Evolutionary conservation across 2,113 vertebrate species (phyloP), one percentile per base, ranked within the genome.

Genomic region (Campylorhamphus procurvoides): DNA sequence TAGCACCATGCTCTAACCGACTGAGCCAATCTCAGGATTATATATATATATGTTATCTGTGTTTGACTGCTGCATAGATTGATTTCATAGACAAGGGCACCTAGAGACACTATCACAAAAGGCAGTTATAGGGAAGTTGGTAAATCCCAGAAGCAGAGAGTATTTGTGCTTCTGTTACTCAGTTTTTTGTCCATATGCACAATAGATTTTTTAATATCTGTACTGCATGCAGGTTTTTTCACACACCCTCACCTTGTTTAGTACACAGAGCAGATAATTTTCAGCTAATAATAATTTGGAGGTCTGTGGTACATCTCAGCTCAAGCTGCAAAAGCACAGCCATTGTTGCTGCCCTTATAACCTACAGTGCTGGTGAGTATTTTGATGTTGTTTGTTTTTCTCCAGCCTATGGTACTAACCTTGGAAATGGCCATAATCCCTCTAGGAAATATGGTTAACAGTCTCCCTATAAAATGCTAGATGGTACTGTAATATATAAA

Each of bases 381-480:
- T 56, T 73, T 60, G 37, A 40, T 69, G 73, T 50, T 13, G 68
- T 67, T 90, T 68, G 27, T 2, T 59, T 93, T 80, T 37, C 39
- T 58, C 23, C 46, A 77, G n/a, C 5, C 37, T 66, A 5, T 66
- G 46, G 15, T 84, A 56, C 64, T 71, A 84, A 58, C 28, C 39
- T 53, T 59, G 50, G 55, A 92, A 93, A 81, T 67, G 1, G 37
- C 81, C 7, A 63, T 67, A 93, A 89, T 66, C 31, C 0, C 0
- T 77, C 24, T 53, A 15, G 18, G 47, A 91, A 44, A 78, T 58
- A 55, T 2, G 12, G 14, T 62, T 62, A 94, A 62, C 27, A 24
- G 17, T 75, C 75, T 89, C 24, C 28, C 37, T 56, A 33, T 64
- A 76, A 84, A 93, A 82, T 83, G 22, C 40, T 89, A 47, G 31